Conservation (phyloP, 1,140 invertebrate genomes). For the Chlorops oryzae region DNA sequence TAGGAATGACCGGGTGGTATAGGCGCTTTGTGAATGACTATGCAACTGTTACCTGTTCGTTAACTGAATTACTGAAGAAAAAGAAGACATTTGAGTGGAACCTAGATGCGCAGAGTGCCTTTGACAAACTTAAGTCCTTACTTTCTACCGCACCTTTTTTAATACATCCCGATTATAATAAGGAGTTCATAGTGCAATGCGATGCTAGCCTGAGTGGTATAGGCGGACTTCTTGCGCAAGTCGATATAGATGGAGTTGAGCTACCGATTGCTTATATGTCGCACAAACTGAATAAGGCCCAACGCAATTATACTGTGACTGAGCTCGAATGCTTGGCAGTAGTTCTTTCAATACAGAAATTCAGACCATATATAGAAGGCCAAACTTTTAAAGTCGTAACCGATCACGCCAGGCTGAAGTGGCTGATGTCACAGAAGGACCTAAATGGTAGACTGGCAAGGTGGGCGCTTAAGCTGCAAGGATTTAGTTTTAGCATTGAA, state of each 20-base stretch:
- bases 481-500: slow-evolving; percentile 8
- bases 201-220: slow-evolving; percentile 18
- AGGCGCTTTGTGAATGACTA: too few species aligned
- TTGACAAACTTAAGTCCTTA: too few species aligned
- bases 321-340: slow-evolving; percentile 21
- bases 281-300: slow-evolving; percentile 20
- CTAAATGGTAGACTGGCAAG: slow-evolving; percentile 12
- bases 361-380: slow-evolving; percentile 16
- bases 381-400: slow-evolving; percentile 12
- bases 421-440: slow-evolving; percentile 20
- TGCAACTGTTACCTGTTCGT: too few species aligned
- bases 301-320: slow-evolving; percentile 22
- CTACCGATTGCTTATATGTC: slow-evolving; percentile 25
- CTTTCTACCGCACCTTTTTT: slow-evolving; percentile 9
- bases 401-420: slow-evolving; percentile 17
- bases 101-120: too few species aligned
- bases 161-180: slow-evolving; percentile 11
- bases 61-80: too few species aligned
- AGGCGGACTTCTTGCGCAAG: slow-evolving; percentile 13
- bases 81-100: too few species aligned
- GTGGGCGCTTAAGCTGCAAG: slow-evolving; percentile 11
- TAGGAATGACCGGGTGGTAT: too few species aligned
- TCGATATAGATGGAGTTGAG: slow-evolving; percentile 11
- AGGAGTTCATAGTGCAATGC: slow-evolving; percentile 16
- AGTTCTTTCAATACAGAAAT: slow-evolving; percentile 12